Percentiles rank a stretch among this genome's conserved stretches.
These are phyloP conservation scores for Platysteira castanea DNA, from an alignment of 2,113 vertebrate species.

Conservation along the genomic window DNA sequence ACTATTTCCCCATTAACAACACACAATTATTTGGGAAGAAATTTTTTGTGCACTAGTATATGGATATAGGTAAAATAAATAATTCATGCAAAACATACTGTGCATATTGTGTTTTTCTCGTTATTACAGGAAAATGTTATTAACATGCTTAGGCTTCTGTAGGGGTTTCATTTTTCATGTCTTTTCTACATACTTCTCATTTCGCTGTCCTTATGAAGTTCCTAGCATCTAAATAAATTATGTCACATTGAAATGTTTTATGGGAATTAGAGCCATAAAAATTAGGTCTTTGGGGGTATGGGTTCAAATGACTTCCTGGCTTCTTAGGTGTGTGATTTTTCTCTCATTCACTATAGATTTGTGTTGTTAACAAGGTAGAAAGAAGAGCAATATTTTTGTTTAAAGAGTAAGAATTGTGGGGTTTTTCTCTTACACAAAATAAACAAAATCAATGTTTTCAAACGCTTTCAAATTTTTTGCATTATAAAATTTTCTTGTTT, in stretches of 20 bases:
- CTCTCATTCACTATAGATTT: background rate
- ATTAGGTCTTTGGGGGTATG: background rate
- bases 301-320: background rate
- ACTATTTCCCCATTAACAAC: background rate
- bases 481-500: background rate
- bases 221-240: conserved; percentile 41
- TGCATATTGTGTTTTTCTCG: background rate
- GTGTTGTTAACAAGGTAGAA: background rate
- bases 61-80: conserved; percentile 12
- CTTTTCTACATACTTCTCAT: background rate
- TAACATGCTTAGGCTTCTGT: background rate
- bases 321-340: conserved; percentile 11
- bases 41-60: background rate
- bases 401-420: background rate
- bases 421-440: background rate
- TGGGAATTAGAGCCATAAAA: conserved; percentile 22
- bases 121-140: conserved; percentile 40
- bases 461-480: background rate
- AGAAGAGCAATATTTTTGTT: background rate
- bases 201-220: background rate
- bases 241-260: conserved; percentile 9
- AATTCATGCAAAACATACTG: conserved; percentile 38
- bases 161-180: conserved; percentile 34
- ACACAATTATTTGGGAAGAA: background rate
- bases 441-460: background rate